Evolutionary conservation across 2,797 vertebrate genomes (phyloP).

Genomic region (Oreonectes daqikongensis): DNA sequence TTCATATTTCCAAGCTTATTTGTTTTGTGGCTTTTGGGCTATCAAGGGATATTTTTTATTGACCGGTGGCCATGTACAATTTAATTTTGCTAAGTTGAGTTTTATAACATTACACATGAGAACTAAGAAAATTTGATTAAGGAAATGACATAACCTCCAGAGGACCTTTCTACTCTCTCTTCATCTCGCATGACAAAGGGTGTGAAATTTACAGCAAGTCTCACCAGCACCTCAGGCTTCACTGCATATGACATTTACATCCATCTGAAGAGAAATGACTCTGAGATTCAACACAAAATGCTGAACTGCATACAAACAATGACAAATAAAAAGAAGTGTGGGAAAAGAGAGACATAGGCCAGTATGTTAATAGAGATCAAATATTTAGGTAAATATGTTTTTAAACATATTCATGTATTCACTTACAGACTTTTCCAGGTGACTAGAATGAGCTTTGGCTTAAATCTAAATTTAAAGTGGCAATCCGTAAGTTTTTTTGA

Average conservation of each 20-base stretch:
- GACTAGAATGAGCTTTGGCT: not conserved
- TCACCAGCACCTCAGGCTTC: slow-evolving; percentile 59
- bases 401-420: not conserved
- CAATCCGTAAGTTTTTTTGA: too few relatives aligned
- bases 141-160: not conserved
- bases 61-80: not conserved
- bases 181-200: slow-evolving; percentile 47
- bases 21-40: not conserved
- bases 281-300: slow-evolving; percentile 61
- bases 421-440: not conserved
- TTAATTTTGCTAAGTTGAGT: not conserved
- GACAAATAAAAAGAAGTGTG: slow-evolving; percentile 33
- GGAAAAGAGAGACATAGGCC: slow-evolving; percentile 28
- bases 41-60: not conserved
- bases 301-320: slow-evolving; percentile 59
- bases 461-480: slow-evolving; percentile 26
- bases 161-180: not conserved
- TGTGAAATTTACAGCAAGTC: slow-evolving; percentile 65
- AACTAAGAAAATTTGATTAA: not conserved
- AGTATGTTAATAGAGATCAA: not conserved
- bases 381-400: not conserved
- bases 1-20: not conserved
- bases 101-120: not conserved
- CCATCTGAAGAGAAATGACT: slow-evolving; percentile 64
- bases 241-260: slow-evolving; percentile 54